Evolutionary conservation across 2,888 invertebrate genomes (phyloP), one percentile per base, ranked within the genome.

Genomic region (Scelioninae gen. 2): DNA sequence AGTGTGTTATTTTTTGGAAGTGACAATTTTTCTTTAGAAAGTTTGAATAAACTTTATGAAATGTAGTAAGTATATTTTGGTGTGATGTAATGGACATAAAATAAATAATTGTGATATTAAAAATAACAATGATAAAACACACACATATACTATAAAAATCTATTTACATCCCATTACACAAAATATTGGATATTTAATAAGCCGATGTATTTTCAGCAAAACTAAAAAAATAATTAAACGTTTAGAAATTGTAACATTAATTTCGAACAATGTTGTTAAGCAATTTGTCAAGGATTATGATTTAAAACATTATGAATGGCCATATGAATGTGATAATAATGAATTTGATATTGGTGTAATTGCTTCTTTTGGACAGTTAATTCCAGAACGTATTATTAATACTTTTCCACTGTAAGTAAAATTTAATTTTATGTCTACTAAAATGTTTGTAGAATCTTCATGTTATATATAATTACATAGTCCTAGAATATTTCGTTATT

Each of bases 341-440:
- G 35, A 64, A 55, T 96, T 92, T 87, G 93, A 97, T 83, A 86
- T 97, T 70, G 97, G 97, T 2, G 87, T 97, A 50, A 94, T 98
- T 22, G 96, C 95, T 1, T 97, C 97, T 0, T 98, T 98, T 89
- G 97, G 98, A 0, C 92, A 96, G 83, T 88, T 98, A 72, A 95
- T 98, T 80, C 96, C 96, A 35, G 87, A 90, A 75, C 84, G 89
- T 57, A 85, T 96, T 0, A 93, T 98, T 25, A 87, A 90, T 6
- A 88, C 90, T 68, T 96, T 97, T 87, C 93, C 94, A 64, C 86
- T 93, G 96, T 96, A 90, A 90, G 92, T 89, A 78, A 45, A 48
- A 57, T 16, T 52, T 57, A 63, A 45, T 45, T 48, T 50, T 19
- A 37, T 15, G 6, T 16, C 2, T 16, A 16, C 16, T 11, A 2